Percentiles rank a stretch among this genome's conserved stretches.
These are phyloP conservation scores for Periophthalmus magnuspinnatus DNA, from an alignment of 2,797 vertebrate genomes.

Conservation along the genomic window DNA sequence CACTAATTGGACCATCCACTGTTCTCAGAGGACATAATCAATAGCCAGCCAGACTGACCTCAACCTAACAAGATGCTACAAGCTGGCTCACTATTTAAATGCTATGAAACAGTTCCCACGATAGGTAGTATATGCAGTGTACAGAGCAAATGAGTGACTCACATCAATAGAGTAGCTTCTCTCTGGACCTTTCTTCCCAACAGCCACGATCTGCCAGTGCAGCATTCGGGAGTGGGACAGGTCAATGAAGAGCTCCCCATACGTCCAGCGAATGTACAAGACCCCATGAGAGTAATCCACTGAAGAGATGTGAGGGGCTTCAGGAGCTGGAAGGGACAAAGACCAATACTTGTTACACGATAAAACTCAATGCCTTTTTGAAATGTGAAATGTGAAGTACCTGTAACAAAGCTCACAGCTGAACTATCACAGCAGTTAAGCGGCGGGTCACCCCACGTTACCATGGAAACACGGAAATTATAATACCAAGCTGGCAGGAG, in stretches of 20 bases:
- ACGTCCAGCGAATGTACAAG: constrained; percentile 87
- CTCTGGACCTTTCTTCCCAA: constrained; percentile 86
- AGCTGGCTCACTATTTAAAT: background rate
- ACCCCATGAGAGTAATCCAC: constrained; percentile 87
- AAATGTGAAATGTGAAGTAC: constrained; percentile 51
- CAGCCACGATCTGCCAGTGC: constrained; percentile 91
- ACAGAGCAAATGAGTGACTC: constrained; percentile 33
- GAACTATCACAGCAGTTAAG: constrained; percentile 90
- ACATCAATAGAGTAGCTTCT: constrained; percentile 80
- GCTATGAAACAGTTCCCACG: background rate
- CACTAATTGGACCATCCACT: constrained; percentile 42
- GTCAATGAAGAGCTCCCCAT: constrained; percentile 86
- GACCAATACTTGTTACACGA: constrained; percentile 86
- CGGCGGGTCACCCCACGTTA: constrained; percentile 91
- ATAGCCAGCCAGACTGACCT: constrained; percentile 20
- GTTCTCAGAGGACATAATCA: constrained; percentile 37
- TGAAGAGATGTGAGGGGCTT: constrained; percentile 89
- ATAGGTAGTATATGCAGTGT: background rate
- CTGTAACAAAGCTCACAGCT: constrained; percentile 91
- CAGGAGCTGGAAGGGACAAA: constrained; percentile 78
- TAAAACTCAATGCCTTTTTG: constrained; percentile 72
- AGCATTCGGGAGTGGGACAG: constrained; percentile 92
- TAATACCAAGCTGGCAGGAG: constrained; percentile 95
- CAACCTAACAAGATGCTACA: constrained; percentile 28
- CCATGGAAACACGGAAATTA: constrained; percentile 95